phyloP scores from a whole-genome alignment of 2,888 invertebrate genomes.

The Germaria angustata region DNA sequence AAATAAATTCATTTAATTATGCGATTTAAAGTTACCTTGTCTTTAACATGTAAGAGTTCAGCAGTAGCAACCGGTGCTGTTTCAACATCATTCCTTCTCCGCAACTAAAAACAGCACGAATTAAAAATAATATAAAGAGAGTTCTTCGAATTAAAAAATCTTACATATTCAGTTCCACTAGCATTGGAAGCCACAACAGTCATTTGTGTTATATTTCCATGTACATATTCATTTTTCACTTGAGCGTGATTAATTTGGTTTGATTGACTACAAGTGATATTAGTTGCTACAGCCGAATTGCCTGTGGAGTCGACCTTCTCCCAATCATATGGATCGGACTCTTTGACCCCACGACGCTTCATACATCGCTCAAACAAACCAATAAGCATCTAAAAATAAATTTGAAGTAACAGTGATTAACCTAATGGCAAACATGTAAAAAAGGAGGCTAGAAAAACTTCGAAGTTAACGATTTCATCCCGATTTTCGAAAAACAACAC shows the following conservation, averaged over 20 bases:
- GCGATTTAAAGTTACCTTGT: slow-evolving; percentile 74
- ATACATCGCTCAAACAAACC: slow-evolving; percentile 94
- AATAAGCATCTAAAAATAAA: slow-evolving; percentile 85
- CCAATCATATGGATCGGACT: slow-evolving; percentile 97
- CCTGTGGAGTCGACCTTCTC: slow-evolving; percentile 84
- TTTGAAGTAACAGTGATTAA: neutral
- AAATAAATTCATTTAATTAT: neutral
- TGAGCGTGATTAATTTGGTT: slow-evolving; percentile 76
- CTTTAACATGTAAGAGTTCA: slow-evolving; percentile 82
- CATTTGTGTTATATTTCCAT: slow-evolving; percentile 80
- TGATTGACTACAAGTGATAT: slow-evolving; percentile 76
- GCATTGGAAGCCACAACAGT: slow-evolving; percentile 80
- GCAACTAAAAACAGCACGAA: slow-evolving; percentile 80
- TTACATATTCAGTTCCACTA: slow-evolving; percentile 80
- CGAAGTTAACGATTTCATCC: too few relatives aligned
- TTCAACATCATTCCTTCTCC: slow-evolving; percentile 84
- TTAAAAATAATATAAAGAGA: neutral
- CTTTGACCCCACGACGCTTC: slow-evolving; percentile 93
- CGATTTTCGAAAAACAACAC: too few relatives aligned
- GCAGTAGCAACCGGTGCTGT: slow-evolving; percentile 83
- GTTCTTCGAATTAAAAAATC: slow-evolving; percentile 39
- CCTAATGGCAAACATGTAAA: too few relatives aligned
- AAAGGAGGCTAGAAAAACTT: too few relatives aligned
- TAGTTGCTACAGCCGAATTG: slow-evolving; percentile 56
- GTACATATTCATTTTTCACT: slow-evolving; percentile 78